A percentile compares a stretch with the other conserved stretches of the same genome.
Evolutionary conservation across 2,888 invertebrate species (phyloP).

Genomic region (Endotricha flammealis): DNA sequence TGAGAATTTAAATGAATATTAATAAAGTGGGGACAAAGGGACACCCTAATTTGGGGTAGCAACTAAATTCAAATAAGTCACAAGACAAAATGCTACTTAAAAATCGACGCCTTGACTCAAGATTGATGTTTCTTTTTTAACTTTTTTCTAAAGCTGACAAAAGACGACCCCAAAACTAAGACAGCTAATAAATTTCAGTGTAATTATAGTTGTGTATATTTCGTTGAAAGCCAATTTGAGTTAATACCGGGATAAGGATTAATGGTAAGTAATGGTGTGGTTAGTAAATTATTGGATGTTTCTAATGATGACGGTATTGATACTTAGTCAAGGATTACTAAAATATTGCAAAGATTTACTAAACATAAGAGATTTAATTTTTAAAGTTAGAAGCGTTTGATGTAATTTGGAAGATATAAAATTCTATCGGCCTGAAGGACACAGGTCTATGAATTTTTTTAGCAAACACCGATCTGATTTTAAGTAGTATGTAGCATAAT

Average conservation of each 20-base stretch:
- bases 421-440: no score
- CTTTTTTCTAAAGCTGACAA: slow-evolving; percentile 33
- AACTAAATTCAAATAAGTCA: slow-evolving; percentile 40
- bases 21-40: slow-evolving; percentile 46
- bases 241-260: slow-evolving; percentile 41
- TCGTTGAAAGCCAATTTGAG: slow-evolving; percentile 71
- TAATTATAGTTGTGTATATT: slow-evolving; percentile 65
- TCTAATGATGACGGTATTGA: slow-evolving; percentile 7
- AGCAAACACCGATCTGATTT: no score
- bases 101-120: slow-evolving; percentile 46
- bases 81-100: slow-evolving; percentile 52
- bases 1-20: slow-evolving; percentile 47
- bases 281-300: slow-evolving; percentile 29
- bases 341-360: no score
- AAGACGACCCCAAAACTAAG: slow-evolving; percentile 33
- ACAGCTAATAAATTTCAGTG: slow-evolving; percentile 63
- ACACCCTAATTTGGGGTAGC: slow-evolving; percentile 42
- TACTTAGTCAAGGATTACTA: no score
- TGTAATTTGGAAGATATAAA: no score
- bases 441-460: no score
- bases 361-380: no score
- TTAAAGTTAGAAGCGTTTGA: no score
- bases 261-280: slow-evolving; percentile 35
- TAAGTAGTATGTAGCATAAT: no score
- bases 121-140: slow-evolving; percentile 53